Conservation (phyloP, 2,797 vertebrate genomes). For the Manis javanica region DNA sequence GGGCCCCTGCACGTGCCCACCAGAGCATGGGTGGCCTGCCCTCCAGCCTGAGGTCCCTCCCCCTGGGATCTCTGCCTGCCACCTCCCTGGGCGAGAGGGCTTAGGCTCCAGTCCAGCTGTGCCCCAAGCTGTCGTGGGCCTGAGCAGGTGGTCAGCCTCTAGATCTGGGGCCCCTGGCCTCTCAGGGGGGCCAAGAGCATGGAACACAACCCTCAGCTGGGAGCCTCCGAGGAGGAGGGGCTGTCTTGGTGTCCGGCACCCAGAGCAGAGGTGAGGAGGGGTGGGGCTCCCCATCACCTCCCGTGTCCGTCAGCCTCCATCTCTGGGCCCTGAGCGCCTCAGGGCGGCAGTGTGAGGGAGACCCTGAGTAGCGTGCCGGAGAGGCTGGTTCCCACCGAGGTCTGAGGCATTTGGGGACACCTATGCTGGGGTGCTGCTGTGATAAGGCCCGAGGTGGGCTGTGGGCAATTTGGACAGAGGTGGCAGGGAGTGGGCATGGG, state of each 20-base stretch:
- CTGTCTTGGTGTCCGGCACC: not conserved
- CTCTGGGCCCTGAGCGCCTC: not conserved
- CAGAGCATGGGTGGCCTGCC: not conserved
- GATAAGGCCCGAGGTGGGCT: not conserved
- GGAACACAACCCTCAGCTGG: too few species aligned
- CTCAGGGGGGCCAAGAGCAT: not conserved
- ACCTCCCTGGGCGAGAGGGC: not conserved
- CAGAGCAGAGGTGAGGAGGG: not conserved
- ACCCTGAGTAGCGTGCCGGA: not conserved
- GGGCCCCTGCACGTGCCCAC: not conserved
- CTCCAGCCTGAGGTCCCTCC: not conserved
- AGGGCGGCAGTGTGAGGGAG: too few species aligned
- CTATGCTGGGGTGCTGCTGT: not conserved
- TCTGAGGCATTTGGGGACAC: not conserved
- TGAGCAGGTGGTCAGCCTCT: not conserved
- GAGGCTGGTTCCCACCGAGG: not conserved
- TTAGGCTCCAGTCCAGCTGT: too few species aligned
- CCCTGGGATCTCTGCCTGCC: not conserved
- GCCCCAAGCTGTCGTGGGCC: not conserved
- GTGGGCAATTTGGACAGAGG: constrained; percentile 52
- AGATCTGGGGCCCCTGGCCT: not conserved
- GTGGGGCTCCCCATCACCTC: not conserved
- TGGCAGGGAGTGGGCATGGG: not conserved
- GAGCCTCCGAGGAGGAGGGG: not conserved
- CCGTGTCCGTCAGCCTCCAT: not conserved